Evolutionary conservation across 2,888 invertebrate species (phyloP).

Genomic region (Netelia melanura): DNA sequence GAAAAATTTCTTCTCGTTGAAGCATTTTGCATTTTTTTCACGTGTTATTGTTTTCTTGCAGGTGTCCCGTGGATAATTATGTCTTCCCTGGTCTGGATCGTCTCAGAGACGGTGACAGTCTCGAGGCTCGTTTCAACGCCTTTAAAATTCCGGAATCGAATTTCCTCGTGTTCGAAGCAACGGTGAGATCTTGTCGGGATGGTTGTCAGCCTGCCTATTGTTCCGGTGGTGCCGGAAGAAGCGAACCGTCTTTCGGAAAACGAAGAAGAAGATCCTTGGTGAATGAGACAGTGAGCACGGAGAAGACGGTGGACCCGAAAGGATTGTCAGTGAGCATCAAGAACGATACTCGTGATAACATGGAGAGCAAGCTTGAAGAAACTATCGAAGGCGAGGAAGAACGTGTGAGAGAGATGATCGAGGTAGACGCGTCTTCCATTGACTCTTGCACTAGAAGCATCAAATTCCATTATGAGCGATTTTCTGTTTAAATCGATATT

Average conservation of each 20-base stretch:
- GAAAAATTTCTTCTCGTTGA: not conserved
- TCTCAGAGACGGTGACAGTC: constrained; percentile 93
- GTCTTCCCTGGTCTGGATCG: constrained; percentile 96
- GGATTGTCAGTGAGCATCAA: constrained; percentile 72
- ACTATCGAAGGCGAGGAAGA: constrained; percentile 88
- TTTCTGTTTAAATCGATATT: constrained; percentile 2
- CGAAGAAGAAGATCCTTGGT: constrained; percentile 88
- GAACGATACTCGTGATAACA: constrained; percentile 78
- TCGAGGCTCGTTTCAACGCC: constrained; percentile 96
- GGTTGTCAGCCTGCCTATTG: constrained; percentile 97
- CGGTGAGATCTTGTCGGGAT: constrained; percentile 94
- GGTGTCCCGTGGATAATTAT: constrained; percentile 96
- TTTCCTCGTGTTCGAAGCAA: constrained; percentile 96
- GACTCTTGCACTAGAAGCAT: not conserved
- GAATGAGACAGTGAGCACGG: constrained; percentile 80
- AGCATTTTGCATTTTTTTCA: constrained; percentile 1
- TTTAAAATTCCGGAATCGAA: constrained; percentile 98
- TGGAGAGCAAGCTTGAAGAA: constrained; percentile 82
- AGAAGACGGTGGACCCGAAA: constrained; percentile 72
- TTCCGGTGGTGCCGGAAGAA: constrained; percentile 90
- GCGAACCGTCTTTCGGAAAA: constrained; percentile 93
- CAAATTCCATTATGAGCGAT: not conserved
- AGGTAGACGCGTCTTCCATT: constrained; percentile 86
- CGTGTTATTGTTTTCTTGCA: constrained; percentile 81
- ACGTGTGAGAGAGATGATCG: constrained; percentile 95